Evolutionary conservation across 2,113 vertebrate genomes (phyloP), one percentile per base, ranked within the genome.

Genomic region (Leucopsar rothschildi): DNA sequence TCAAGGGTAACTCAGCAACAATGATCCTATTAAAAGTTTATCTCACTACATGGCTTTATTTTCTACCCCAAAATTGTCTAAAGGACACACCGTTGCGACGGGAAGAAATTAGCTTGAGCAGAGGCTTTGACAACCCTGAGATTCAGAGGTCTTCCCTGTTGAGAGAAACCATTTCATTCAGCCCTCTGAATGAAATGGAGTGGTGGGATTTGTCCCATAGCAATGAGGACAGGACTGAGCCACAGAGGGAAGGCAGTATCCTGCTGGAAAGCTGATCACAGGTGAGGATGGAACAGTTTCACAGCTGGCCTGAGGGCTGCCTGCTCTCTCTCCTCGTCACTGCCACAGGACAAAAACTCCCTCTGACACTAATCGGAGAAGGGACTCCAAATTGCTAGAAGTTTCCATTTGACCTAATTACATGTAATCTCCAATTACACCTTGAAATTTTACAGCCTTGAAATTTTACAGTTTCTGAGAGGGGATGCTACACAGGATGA

Each of bases 171-270:
- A 13, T 37, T 37, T 39, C 39, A 39, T 39, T 39, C 49, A 75
- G 47, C 29, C 19, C 49, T 25, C 52, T 53, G 40, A 42, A 25
- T 44, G 31, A 44, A 61, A 25, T 1, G 2, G 14, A 21, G 20
- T 31, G n/a, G 2, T 24, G 14, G 50, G 35, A 49, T 55, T 86
- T 6, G 6, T 42, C 39, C 64, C 1, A 0, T 0, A 24, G 77
- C 28, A 27, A 53, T 16, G 50, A 65, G n/a, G 29, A 65, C 31
- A 33, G 59, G 63, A 18, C 11, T 37, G 50, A 25, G 40, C 29
- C 73, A 20, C 6, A 12, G 53, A 68, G n/a, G 9, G 24, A 66
- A 45, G 52, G 13, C 52, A 72, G 60, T 1, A 12, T n/a, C 57
- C 35, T 82, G 40, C 31, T 47, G 20, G 45, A 37, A 86, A 47